A percentile compares a stretch with the other conserved stretches of the same genome.
Evolutionary conservation across 2,888 invertebrate genomes (phyloP).

Genomic region (Rhingia rostrata): DNA sequence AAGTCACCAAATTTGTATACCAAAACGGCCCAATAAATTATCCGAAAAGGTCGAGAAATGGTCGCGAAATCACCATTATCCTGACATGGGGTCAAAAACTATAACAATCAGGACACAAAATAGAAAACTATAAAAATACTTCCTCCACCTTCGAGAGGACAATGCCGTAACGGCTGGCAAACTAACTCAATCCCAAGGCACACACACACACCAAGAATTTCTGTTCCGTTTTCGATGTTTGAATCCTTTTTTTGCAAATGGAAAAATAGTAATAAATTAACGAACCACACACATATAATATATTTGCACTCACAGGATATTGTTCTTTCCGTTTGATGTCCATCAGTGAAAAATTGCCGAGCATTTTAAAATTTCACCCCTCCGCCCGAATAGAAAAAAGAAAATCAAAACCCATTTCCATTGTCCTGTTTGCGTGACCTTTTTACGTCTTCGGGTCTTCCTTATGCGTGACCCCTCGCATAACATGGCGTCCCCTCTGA

Average conservation of each 20-base stretch:
- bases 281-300: conserved; percentile 35
- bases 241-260: conserved; percentile 68
- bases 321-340: conserved; percentile 56
- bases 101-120: conserved; percentile 44
- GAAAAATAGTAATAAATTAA: conserved; percentile 69
- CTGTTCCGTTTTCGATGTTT: neutral
- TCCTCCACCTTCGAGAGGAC: conserved; percentile 10
- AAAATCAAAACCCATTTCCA: conserved; percentile 23
- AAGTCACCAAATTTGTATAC: conserved; percentile 24
- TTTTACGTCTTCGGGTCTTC: conserved; percentile 70
- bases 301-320: conserved; percentile 26
- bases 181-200: conserved; percentile 3
- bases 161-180: conserved; percentile 18
- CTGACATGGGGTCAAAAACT: conserved; percentile 66
- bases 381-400: conserved; percentile 11
- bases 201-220: neutral
- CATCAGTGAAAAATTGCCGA: conserved; percentile 68
- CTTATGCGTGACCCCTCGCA: conserved; percentile 69
- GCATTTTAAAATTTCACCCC: conserved; percentile 68
- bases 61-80: conserved; percentile 59
- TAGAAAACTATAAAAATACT: conserved; percentile 31
- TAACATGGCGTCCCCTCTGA: conserved; percentile 42
- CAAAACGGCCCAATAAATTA: conserved; percentile 45
- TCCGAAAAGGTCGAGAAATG: conserved; percentile 60
- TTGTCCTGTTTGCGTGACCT: conserved; percentile 65